These are phyloP conservation scores for Heliornis fulica DNA, from an alignment of 2,113 vertebrate genomes.

Conservation along the genomic window DNA sequence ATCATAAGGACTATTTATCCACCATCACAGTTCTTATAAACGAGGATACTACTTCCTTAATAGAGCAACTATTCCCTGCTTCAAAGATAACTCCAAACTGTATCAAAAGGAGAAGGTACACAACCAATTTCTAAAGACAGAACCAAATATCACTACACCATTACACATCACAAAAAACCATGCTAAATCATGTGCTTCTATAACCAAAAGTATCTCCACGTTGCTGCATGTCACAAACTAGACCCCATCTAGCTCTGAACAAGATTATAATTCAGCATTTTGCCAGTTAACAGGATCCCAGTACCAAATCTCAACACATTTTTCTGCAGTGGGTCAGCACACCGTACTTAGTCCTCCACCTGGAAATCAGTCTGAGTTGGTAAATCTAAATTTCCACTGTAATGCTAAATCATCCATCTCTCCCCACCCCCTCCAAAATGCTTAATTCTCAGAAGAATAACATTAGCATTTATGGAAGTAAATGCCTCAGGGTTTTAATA, in stretches of 20 bases:
- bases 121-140: background rate
- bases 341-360: background rate
- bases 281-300: background rate
- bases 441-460: background rate
- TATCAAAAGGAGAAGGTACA: background rate
- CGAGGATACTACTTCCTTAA: background rate
- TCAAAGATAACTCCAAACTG: background rate
- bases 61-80: background rate
- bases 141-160: background rate
- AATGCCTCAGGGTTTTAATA: constrained; percentile 17
- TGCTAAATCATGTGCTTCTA: background rate
- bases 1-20: background rate
- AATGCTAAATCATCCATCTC: background rate
- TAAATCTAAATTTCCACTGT: background rate
- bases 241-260: background rate
- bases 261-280: background rate
- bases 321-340: background rate
- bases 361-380: background rate
- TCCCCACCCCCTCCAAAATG: background rate
- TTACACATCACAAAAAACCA: background rate
- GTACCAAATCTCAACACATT: background rate
- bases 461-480: background rate
- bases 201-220: background rate
- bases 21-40: background rate
- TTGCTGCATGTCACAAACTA: background rate